A percentile compares a stretch with the other conserved stretches of the same genome.
These are phyloP conservation scores for Drosophila lacertosa DNA, from an alignment of 1,140 invertebrate species.

Conservation along the genomic window DNA sequence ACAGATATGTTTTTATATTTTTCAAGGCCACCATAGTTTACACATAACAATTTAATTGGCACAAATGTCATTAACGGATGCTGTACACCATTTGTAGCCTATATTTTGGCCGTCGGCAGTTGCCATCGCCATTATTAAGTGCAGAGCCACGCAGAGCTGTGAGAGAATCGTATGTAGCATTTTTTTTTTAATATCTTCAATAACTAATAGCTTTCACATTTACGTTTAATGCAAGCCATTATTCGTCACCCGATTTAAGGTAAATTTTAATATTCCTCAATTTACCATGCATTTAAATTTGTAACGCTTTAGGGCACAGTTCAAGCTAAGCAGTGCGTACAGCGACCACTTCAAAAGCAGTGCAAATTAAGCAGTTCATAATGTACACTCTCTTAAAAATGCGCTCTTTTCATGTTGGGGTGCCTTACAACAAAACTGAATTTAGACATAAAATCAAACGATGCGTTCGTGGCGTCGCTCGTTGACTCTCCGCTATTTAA, in stretches of 20 bases:
- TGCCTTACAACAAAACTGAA: conserved; percentile 1
- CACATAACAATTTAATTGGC: background rate
- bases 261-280: background rate
- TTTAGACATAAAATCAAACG: rapidly evolving
- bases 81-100: conserved; percentile 15
- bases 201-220: too few relatives aligned
- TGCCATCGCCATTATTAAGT: background rate
- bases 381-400: background rate
- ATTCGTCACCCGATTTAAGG: background rate
- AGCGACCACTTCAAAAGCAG: background rate
- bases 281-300: conserved; percentile 15
- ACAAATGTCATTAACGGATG: background rate
- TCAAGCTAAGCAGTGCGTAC: background rate
- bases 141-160: background rate
- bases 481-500: background rate
- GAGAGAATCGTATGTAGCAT: background rate
- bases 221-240: conserved; percentile 2
- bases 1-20: background rate
- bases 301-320: conserved; percentile 12
- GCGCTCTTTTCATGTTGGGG: background rate
- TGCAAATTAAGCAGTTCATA: background rate
- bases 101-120: too few relatives aligned
- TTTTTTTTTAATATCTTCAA: too few relatives aligned
- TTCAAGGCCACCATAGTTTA: background rate
- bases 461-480: conserved; percentile 5